A percentile compares a stretch with the other conserved stretches of the same genome.
These are phyloP conservation scores for Cyclura pinguis DNA, from an alignment of 2,797 vertebrate genomes.

Conservation along the genomic window DNA sequence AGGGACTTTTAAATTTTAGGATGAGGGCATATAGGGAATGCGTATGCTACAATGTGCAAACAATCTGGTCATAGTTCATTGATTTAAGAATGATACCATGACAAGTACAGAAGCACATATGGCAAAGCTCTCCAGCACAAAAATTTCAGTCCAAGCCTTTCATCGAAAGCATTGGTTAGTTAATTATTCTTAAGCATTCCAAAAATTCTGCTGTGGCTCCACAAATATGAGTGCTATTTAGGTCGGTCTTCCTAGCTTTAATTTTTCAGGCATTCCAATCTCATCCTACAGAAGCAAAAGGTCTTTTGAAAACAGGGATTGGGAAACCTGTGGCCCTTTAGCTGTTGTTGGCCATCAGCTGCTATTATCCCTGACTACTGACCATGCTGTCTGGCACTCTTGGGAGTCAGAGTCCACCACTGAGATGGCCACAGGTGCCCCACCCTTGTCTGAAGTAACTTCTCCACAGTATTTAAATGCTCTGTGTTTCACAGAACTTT, in stretches of 20 bases:
- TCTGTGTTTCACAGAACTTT: neutral
- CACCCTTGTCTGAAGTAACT: neutral
- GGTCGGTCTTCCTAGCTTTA: neutral
- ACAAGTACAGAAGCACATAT: neutral
- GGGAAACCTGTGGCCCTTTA: neutral
- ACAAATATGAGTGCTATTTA: neutral
- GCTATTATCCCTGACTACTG: neutral
- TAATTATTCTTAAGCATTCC: neutral
- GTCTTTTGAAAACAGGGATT: neutral
- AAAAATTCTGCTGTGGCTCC: neutral
- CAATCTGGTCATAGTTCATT: neutral
- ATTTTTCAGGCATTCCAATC: neutral
- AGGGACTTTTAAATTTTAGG: neutral
- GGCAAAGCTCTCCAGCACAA: neutral
- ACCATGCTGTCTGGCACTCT: neutral
- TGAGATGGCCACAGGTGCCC: neutral
- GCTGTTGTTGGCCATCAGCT: neutral
- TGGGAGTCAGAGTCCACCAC: neutral
- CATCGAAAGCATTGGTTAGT: neutral
- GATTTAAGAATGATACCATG: neutral
- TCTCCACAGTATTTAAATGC: neutral
- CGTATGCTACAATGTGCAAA: neutral
- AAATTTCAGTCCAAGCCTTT: slow-evolving; percentile 8
- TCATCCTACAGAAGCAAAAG: neutral
- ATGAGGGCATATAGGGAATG: neutral